These are phyloP conservation scores for Ladona fulva DNA, from an alignment of 1,140 invertebrate species.

Conservation along the genomic window DNA sequence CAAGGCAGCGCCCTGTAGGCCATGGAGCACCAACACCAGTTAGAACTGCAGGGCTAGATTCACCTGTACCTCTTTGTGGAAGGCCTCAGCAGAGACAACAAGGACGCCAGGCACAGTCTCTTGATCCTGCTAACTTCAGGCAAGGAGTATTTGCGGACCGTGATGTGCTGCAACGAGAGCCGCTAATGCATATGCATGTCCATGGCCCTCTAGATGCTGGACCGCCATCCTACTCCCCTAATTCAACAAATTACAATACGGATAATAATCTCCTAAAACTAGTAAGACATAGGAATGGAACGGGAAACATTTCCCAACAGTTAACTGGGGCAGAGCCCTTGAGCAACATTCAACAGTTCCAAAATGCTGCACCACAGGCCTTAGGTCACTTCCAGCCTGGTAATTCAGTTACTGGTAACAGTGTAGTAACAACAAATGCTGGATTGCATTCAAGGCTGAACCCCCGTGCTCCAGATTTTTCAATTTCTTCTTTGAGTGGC, in stretches of 20 bases:
- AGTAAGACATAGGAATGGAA: not conserved
- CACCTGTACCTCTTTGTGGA: not conserved
- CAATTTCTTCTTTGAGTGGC: slow-evolving; percentile 40
- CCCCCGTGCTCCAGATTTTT: slow-evolving; percentile 79
- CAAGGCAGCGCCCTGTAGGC: slow-evolving; percentile 31
- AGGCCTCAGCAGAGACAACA: not conserved
- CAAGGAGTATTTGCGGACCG: not conserved
- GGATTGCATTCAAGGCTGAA: slow-evolving; percentile 62
- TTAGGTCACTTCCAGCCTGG: slow-evolving; percentile 21
- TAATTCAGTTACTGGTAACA: slow-evolving; percentile 34
- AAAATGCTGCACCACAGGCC: slow-evolving; percentile 15
- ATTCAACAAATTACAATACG: not conserved
- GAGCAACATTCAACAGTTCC: slow-evolving; percentile 14
- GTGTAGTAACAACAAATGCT: slow-evolving; percentile 41
- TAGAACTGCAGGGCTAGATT: not conserved
- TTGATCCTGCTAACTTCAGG: not conserved
- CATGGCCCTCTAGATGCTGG: not conserved
- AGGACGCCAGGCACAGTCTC: not conserved
- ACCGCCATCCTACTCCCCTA: not conserved
- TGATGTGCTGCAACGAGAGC: not conserved
- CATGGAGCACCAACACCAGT: slow-evolving; percentile 22
- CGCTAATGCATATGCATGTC: not conserved
- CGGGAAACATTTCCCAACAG: slow-evolving; percentile 3
- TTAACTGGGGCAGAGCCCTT: not conserved
- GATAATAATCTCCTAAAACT: not conserved